Evolutionary conservation across 2,113 vertebrate species (phyloP).

Genomic region (Naja naja): DNA sequence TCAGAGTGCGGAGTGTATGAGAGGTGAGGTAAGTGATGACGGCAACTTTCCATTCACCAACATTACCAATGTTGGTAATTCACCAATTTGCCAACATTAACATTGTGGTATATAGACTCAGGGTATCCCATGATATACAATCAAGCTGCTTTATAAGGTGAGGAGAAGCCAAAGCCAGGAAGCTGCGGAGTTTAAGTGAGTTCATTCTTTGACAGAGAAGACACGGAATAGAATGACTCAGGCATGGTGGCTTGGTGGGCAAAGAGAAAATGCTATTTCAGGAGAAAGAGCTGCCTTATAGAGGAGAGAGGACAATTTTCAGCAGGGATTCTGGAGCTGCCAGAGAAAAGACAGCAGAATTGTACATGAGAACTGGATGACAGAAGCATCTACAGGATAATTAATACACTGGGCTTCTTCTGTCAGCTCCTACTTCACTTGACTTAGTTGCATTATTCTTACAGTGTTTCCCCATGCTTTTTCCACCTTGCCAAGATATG

Average conservation of each 20-base stretch:
- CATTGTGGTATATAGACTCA: not conserved
- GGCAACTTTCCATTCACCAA: not conserved
- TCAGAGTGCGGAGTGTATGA: not conserved
- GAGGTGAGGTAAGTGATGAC: not conserved
- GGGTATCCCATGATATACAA: not conserved
- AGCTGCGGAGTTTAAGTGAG: not conserved
- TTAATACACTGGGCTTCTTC: not conserved
- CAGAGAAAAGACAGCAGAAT: not conserved
- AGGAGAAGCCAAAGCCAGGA: conserved; percentile 37
- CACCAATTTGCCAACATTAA: not conserved
- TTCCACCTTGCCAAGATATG: not conserved
- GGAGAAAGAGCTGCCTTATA: not conserved
- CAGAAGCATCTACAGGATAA: not conserved
- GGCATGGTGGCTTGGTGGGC: not conserved
- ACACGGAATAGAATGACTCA: not conserved
- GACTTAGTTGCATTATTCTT: conserved; percentile 7
- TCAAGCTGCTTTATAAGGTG: conserved; percentile 18
- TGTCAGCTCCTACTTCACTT: not conserved
- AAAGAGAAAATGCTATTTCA: not conserved
- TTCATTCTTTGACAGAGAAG: not conserved
- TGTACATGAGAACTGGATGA: not conserved
- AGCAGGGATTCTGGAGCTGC: not conserved
- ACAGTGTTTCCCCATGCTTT: not conserved
- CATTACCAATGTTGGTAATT: not conserved
- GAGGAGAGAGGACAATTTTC: not conserved